Percentiles rank a stretch among this genome's conserved stretches.
Conservation (phyloP, 2,797 vertebrate species). For the Florisuga fusca region DNA sequence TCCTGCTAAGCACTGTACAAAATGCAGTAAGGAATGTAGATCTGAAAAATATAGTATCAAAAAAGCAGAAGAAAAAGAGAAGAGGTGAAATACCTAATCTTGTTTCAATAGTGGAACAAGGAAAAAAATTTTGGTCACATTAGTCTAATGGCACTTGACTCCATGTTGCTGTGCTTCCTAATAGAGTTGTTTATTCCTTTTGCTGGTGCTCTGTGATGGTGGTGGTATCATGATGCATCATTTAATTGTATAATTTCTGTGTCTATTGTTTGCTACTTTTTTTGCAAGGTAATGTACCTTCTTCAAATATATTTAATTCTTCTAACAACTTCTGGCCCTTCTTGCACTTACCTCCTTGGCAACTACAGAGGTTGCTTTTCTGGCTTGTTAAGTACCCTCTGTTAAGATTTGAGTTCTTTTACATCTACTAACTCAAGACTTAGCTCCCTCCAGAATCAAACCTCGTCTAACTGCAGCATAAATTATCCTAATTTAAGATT, state of each 20-base stretch:
- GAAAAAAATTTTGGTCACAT: not conserved
- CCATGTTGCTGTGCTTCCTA: not conserved
- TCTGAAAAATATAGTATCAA: not conserved
- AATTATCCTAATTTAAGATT: not conserved
- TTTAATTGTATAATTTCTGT: not conserved
- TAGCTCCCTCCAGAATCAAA: not conserved
- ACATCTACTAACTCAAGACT: not conserved
- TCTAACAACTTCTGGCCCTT: not conserved
- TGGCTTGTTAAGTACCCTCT: not conserved
- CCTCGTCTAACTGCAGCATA: not conserved
- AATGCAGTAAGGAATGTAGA: not conserved
- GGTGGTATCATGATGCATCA: not conserved
- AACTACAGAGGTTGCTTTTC: not conserved
- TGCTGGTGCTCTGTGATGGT: not conserved
- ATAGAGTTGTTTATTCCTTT: not conserved
- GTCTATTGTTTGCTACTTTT: not conserved
- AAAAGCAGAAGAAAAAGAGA: not conserved
- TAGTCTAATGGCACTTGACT: not conserved
- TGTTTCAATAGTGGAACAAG: not conserved
- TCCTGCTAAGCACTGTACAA: not conserved
- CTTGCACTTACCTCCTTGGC: not conserved
- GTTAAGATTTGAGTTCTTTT: not conserved
- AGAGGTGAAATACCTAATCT: not conserved
- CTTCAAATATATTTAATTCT: not conserved
- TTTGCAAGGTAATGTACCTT: not conserved